Evolutionary conservation across 2,797 vertebrate genomes (phyloP).

Genomic region (Ibycter americanus): DNA sequence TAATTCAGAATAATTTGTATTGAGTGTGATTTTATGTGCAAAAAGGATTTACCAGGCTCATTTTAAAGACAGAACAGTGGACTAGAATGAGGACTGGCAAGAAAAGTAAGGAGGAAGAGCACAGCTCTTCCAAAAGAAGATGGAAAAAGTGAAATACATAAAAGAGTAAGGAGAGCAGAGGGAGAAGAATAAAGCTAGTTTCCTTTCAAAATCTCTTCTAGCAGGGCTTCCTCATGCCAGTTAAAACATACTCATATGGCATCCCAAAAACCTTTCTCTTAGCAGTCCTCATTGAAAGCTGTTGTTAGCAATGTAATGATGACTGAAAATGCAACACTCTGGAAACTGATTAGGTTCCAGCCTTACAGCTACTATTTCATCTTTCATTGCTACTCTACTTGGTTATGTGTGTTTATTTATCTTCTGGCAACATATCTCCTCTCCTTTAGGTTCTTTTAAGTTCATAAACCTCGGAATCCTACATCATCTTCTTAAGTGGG

Average conservation of each 20-base stretch:
- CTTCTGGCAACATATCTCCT: not conserved
- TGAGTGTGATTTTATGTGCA: not conserved
- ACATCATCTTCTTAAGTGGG: not conserved
- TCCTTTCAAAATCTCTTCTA: not conserved
- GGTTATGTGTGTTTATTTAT: slow-evolving; percentile 40
- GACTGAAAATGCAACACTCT: slow-evolving; percentile 50
- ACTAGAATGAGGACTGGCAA: not conserved
- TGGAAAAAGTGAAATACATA: not conserved
- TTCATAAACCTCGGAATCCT: not conserved
- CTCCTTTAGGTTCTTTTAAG: not conserved
- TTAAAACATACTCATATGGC: not conserved
- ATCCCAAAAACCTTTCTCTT: not conserved
- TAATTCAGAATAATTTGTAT: not conserved
- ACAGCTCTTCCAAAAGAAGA: not conserved
- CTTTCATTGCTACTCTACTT: slow-evolving; percentile 41
- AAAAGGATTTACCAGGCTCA: not conserved
- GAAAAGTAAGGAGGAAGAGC: not conserved
- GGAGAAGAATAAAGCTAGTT: not conserved
- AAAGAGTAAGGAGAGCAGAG: not conserved
- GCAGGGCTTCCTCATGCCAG: not conserved
- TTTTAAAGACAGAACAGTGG: not conserved
- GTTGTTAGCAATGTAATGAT: not conserved
- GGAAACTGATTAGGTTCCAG: slow-evolving; percentile 19
- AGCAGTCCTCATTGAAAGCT: not conserved
- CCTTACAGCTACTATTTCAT: slow-evolving; percentile 43